Conservation (phyloP, 2,888 invertebrate genomes). For the Conops quadrifasciatus region DNA sequence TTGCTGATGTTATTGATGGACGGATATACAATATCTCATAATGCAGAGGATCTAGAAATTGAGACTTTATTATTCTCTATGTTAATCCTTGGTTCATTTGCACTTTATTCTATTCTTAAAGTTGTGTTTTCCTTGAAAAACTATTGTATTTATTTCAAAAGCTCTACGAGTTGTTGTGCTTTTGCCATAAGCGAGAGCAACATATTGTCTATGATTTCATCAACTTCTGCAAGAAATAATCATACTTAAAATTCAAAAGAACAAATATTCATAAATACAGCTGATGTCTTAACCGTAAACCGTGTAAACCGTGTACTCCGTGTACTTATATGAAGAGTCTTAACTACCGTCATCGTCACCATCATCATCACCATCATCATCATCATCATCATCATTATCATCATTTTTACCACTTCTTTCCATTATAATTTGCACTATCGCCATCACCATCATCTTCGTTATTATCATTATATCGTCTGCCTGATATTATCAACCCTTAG, state of each 20-base stretch:
- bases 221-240: slow-evolving; percentile 8
- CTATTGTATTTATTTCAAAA: background rate
- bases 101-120: too few species aligned
- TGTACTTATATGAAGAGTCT: too few species aligned
- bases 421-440: background rate
- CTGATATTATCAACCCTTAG: too few species aligned
- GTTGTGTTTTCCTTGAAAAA: background rate
- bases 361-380: slow-evolving; percentile 30
- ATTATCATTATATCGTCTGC: slow-evolving; percentile 41
- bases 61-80: slow-evolving; percentile 44
- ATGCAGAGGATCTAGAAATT: slow-evolving; percentile 41
- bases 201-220: slow-evolving; percentile 29
- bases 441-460: slow-evolving; percentile 43
- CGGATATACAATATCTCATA: background rate
- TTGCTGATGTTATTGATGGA: slow-evolving; percentile 39
- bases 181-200: slow-evolving; percentile 22
- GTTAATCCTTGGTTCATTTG: too few species aligned
- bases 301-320: too few species aligned
- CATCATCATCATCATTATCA: slow-evolving; percentile 17
- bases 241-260: slow-evolving; percentile 35
- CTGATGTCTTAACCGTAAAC: slow-evolving; percentile 49
- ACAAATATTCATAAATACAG: slow-evolving; percentile 39
- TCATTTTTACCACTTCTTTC: slow-evolving; percentile 8
- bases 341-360: too few species aligned
- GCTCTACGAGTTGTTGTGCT: background rate